A percentile compares a stretch with the other conserved stretches of the same genome.
These are phyloP conservation scores for Eueides isabella DNA, from an alignment of 1,140 invertebrate genomes.

Conservation along the genomic window DNA sequence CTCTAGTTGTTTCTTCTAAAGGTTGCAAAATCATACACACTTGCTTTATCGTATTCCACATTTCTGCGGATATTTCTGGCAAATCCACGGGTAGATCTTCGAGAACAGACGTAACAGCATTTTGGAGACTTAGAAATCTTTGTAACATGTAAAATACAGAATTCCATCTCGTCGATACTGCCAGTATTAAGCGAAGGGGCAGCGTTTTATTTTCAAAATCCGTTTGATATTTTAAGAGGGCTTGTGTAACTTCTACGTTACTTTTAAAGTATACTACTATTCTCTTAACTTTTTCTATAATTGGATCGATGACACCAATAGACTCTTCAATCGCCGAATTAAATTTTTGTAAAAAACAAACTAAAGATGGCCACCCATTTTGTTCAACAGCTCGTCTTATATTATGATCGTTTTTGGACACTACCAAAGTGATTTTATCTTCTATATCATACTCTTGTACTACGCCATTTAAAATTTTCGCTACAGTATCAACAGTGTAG, in stretches of 20 bases:
- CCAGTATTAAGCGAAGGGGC: constrained; percentile 16
- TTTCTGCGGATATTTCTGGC: constrained; percentile 32
- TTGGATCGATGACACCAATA: constrained; percentile 13
- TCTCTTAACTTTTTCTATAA: constrained; percentile 21
- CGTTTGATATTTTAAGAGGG: constrained; percentile 24
- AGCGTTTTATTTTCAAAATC: constrained; percentile 12
- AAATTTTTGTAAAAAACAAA: constrained; percentile 32
- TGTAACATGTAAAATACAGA: constrained; percentile 29
- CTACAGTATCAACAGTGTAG: not conserved
- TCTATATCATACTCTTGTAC: not conserved
- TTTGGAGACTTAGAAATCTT: constrained; percentile 26
- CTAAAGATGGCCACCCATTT: too few species aligned
- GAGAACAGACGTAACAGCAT: constrained; percentile 21
- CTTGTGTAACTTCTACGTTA: constrained; percentile 11
- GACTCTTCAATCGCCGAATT: constrained; percentile 30
- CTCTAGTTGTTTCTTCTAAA: constrained; percentile 33
- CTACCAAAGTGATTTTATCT: not conserved
- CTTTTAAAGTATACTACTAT: constrained; percentile 26
- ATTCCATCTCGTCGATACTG: constrained; percentile 34
- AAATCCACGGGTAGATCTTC: constrained; percentile 26
- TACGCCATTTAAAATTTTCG: not conserved
- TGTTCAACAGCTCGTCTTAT: constrained; percentile 13
- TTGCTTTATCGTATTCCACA: constrained; percentile 35
- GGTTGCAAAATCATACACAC: constrained; percentile 38
- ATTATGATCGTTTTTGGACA: not conserved